Evolutionary conservation across 2,113 vertebrate genomes (phyloP), one percentile per base, ranked within the genome.

Genomic region (Brachypteracias leptosomus): DNA sequence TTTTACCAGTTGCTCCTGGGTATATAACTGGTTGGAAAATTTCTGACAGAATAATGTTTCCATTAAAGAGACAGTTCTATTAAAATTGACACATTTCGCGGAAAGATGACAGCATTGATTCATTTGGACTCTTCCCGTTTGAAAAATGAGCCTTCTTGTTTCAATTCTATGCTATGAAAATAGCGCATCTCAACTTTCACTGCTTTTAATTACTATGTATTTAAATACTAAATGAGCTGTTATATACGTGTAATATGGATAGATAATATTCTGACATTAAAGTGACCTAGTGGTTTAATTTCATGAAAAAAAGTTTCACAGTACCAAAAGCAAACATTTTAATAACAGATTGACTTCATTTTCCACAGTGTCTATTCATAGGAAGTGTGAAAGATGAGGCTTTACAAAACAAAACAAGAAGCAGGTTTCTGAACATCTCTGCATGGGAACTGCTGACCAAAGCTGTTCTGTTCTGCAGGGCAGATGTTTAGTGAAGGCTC

Each of bases 41-140:
- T 95, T 92, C 90, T 94, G 95, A 96, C 85, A 96, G 68, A 94
- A 86, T 63, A 86, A 94, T 93, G 36, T 78, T 88, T 86, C 57
- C 49, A 40, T 90, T 84, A 58, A 71, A 87, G 73, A 87, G 89
- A 96, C 18, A 54, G 18, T 84, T 89, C 57, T 92, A 95, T 95
- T 95, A 88, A 95, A 92, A 96, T 92, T 93, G 95, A 96, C 92
- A 94, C 59, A n/a, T 94, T 81, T 95, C 82, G 80, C 52, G 51
- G 49, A 67, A 81, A 84, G 44, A 91, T 89, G 93, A 92, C 92
- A 92, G 76, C 89, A 21, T 31, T 74, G 54, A 94, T 90, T 88
- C 79, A 61, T 89, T 93, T 72, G 19, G 78, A 90, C 47, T 81
- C 68, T 55, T 88, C 57, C 26, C 33, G 36, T 89, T 78, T 92